These are phyloP conservation scores for Gymnocephalus cernua DNA, from an alignment of 2,113 vertebrate genomes.

Conservation along the genomic window DNA sequence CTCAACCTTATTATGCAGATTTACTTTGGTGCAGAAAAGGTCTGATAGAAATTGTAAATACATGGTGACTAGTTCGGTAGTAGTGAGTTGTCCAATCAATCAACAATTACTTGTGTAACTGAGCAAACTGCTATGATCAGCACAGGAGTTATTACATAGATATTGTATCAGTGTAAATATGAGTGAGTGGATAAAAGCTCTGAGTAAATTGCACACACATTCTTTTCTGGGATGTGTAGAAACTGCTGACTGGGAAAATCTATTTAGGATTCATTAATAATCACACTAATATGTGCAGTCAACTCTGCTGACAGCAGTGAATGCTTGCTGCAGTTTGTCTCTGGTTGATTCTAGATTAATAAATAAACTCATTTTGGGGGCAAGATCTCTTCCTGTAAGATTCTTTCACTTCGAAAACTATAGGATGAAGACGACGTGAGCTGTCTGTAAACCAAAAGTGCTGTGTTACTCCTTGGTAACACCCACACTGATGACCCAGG, in stretches of 20 bases:
- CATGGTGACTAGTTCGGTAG: neutral
- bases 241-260: slow-evolving; percentile 45
- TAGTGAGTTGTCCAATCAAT: neutral
- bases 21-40: neutral
- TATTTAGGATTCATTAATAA: slow-evolving; percentile 46
- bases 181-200: slow-evolving; percentile 44
- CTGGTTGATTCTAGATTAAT: slow-evolving; percentile 22
- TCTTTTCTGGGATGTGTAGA: slow-evolving; percentile 16
- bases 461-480: neutral
- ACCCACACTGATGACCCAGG: neutral
- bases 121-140: neutral
- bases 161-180: slow-evolving; percentile 23
- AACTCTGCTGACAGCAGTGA: slow-evolving; percentile 13
- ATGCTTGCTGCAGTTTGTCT: neutral
- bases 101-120: neutral
- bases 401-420: neutral
- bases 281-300: neutral
- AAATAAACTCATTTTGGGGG: slow-evolving; percentile 11
- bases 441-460: neutral
- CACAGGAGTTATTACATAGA: neutral
- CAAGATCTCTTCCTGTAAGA: neutral
- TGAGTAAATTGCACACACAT: slow-evolving; percentile 10
- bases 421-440: neutral
- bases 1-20: neutral
- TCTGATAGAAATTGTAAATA: neutral